Evolutionary conservation across 2,888 invertebrate genomes (phyloP).

Genomic region (Fabriciana adippe): DNA sequence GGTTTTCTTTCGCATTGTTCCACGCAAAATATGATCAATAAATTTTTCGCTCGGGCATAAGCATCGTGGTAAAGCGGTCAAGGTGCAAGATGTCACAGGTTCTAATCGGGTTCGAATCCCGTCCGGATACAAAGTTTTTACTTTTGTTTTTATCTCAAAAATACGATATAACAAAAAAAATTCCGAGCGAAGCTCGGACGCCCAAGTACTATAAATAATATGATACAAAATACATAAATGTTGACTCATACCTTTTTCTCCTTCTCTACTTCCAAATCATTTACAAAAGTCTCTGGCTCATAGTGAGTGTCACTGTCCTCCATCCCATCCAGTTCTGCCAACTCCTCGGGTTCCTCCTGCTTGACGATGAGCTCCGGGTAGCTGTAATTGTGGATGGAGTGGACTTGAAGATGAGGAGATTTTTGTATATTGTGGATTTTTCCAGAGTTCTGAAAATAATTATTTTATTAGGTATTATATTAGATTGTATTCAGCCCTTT

Average conservation of each 20-base stretch:
- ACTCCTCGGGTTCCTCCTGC: conserved; percentile 31
- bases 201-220: too few species aligned
- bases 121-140: too few species aligned
- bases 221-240: not conserved
- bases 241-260: conserved; percentile 23
- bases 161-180: too few species aligned
- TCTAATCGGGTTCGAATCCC: too few species aligned
- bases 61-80: too few species aligned
- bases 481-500: too few species aligned
- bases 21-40: too few species aligned
- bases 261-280: conserved; percentile 46
- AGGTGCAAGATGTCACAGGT: too few species aligned
- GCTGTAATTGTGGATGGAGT: conserved; percentile 21
- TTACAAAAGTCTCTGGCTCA: conserved; percentile 61
- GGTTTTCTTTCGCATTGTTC: too few species aligned
- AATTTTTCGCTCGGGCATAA: too few species aligned
- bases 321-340: conserved; percentile 42
- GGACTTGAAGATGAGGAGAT: conserved; percentile 30
- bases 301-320: conserved; percentile 49
- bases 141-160: too few species aligned
- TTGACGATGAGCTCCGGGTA: conserved; percentile 37
- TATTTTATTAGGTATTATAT: not conserved
- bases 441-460: conserved; percentile 27
- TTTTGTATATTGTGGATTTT: not conserved
- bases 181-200: too few species aligned